phyloP scores from a whole-genome alignment of 2,113 vertebrate species.

The Nothobranchius furzeri region DNA sequence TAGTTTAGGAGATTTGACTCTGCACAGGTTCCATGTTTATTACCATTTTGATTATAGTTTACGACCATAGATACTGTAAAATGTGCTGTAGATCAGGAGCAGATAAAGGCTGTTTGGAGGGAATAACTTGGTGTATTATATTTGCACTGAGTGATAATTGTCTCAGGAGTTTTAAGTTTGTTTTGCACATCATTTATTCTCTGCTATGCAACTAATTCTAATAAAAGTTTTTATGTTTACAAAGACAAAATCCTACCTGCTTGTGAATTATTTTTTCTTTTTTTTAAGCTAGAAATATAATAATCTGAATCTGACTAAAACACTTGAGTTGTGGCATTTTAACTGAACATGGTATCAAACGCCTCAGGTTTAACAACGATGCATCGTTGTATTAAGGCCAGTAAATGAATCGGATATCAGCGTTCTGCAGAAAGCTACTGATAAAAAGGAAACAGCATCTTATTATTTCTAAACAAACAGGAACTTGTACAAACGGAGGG shows the following conservation, averaged over 20 bases:
- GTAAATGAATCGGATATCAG: no score
- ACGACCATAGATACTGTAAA: constrained; percentile 12
- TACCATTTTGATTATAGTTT: background rate
- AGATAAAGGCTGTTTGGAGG: constrained; percentile 4
- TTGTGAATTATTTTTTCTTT: background rate
- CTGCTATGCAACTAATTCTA: constrained; percentile 56
- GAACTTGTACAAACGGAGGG: no score
- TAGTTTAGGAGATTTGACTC: constrained; percentile 21
- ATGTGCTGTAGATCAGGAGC: constrained; percentile 27
- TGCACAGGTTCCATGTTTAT: constrained; percentile 9
- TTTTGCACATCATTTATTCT: constrained; percentile 54
- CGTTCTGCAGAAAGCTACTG: no score
- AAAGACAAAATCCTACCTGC: constrained; percentile 27
- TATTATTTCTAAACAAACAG: no score
- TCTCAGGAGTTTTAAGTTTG: constrained; percentile 25
- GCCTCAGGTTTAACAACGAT: no score
- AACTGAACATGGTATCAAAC: no score
- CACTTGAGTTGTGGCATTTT: background rate
- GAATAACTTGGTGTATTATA: background rate
- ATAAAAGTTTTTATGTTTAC: constrained; percentile 72
- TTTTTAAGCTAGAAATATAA: background rate
- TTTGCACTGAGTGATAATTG: constrained; percentile 28
- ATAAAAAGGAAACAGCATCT: no score
- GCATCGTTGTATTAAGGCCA: no score
- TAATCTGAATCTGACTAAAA: background rate